Evolutionary conservation across 2,888 invertebrate genomes (phyloP).

Genomic region (Agriopis leucophaearia): DNA sequence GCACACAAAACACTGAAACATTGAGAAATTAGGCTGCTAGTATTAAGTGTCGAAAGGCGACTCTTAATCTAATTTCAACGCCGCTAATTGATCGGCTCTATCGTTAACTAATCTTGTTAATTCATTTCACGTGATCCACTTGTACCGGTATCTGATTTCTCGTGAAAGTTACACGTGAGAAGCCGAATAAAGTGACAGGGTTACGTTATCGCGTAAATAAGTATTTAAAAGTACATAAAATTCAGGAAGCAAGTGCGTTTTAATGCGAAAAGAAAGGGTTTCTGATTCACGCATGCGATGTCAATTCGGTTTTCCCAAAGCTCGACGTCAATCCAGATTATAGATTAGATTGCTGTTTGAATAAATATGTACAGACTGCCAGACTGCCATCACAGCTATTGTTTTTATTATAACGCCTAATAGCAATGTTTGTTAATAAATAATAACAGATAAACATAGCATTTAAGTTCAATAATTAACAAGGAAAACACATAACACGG

Average conservation of each 20-base stretch:
- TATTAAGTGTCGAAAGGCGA: slow-evolving; percentile 24
- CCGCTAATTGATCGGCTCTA: slow-evolving; percentile 49
- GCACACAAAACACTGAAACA: slow-evolving; percentile 25
- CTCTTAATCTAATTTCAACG: slow-evolving; percentile 48
- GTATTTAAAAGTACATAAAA: slow-evolving; percentile 20
- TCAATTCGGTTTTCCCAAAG: slow-evolving; percentile 37
- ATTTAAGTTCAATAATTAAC: background rate
- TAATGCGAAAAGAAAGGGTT: slow-evolving; percentile 36
- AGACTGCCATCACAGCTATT: background rate
- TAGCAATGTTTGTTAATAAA: background rate
- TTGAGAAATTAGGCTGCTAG: slow-evolving; percentile 25
- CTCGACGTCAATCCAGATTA: slow-evolving; percentile 31
- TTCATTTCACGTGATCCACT: slow-evolving; percentile 48
- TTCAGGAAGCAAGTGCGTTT: slow-evolving; percentile 18
- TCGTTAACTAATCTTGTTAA: slow-evolving; percentile 57
- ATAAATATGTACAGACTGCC: too few species aligned
- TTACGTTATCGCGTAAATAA: slow-evolving; percentile 2
- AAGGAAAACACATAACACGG: slow-evolving; percentile 4
- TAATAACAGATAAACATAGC: background rate
- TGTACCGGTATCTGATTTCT: slow-evolving; percentile 41
- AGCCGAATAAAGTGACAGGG: slow-evolving; percentile 15
- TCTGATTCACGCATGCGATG: slow-evolving; percentile 22
- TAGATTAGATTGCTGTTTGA: background rate
- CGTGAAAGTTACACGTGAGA: slow-evolving; percentile 37
- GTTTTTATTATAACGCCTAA: too few species aligned